These are phyloP conservation scores for Beroe forskalii DNA, from an alignment of 37 sponge, comb jelly and placozoan genomes.

Conservation along the genomic window DNA sequence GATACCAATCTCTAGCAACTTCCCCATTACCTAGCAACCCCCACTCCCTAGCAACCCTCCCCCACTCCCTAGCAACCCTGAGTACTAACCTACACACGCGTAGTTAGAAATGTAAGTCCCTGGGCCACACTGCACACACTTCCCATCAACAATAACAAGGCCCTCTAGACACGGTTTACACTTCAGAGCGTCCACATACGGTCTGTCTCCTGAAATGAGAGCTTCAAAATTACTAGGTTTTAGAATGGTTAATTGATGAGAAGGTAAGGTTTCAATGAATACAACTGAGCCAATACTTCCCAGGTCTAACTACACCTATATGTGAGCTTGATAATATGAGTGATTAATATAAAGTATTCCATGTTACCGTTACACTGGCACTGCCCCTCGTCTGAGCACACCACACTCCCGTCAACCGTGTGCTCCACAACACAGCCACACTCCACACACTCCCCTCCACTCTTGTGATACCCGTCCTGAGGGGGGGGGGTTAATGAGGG, in stretches of 20 bases:
- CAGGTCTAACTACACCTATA: too few relatives aligned
- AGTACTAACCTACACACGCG: not conserved
- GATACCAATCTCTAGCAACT: too few relatives aligned
- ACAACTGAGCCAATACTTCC: too few relatives aligned
- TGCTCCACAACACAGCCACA: constrained; percentile 6
- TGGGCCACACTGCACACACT: not conserved
- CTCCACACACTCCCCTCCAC: not conserved
- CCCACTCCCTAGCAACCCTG: not conserved
- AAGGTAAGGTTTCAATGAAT: too few relatives aligned
- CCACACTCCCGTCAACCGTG: not conserved
- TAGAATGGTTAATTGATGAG: too few relatives aligned
- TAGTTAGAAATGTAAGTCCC: constrained; percentile 6
- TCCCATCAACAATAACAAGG: not conserved
- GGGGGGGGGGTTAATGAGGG: not conserved
- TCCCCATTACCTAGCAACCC: too few relatives aligned
- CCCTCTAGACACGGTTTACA: not conserved
- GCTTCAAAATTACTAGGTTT: too few relatives aligned
- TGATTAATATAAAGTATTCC: too few relatives aligned
- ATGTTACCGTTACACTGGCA: not conserved
- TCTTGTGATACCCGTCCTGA: constrained; percentile 30
- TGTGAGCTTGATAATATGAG: too few relatives aligned
- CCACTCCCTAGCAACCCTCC: too few relatives aligned
- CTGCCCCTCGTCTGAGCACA: not conserved
- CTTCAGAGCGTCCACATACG: not conserved
- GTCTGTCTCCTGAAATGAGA: constrained; percentile 26